Evolutionary conservation across 2,113 vertebrate genomes (phyloP).

Genomic region (Bufo gargarizans): DNA sequence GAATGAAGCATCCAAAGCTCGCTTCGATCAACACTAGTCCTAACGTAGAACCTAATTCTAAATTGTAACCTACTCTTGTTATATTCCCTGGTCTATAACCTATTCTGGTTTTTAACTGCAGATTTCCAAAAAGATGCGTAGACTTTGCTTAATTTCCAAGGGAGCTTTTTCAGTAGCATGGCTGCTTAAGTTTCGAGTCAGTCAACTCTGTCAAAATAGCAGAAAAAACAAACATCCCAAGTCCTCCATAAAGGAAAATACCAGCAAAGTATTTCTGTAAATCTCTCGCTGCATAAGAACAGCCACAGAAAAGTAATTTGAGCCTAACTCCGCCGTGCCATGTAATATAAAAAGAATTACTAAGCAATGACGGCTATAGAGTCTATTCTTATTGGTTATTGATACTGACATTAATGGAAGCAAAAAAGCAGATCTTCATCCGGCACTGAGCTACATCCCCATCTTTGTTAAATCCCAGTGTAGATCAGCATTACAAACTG

Average conservation of each 20-base stretch:
- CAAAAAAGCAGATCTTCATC: conserved; percentile 16
- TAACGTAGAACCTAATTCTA: too few relatives aligned
- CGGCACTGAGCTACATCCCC: not conserved
- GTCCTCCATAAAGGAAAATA: not conserved
- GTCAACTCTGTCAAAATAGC: not conserved
- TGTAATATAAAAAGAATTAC: conserved; percentile 39
- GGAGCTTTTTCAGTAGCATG: not conserved
- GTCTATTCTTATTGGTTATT: conserved; percentile 9
- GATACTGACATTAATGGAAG: conserved; percentile 30
- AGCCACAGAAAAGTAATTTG: conserved; percentile 6
- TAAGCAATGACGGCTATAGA: not conserved
- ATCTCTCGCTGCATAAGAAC: not conserved
- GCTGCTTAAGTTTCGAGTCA: not conserved
- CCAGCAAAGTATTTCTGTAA: not conserved
- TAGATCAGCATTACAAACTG: conserved; percentile 43
- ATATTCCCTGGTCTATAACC: too few relatives aligned
- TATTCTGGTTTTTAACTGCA: not conserved
- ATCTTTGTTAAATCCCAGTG: conserved; percentile 38
- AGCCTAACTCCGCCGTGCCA: not conserved
- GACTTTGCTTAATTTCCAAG: not conserved
- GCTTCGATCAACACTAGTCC: too few relatives aligned
- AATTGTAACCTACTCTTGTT: too few relatives aligned
- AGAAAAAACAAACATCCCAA: not conserved
- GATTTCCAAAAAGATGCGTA: not conserved
- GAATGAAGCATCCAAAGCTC: too few relatives aligned